Evolutionary conservation across 1,140 invertebrate species (phyloP).

Genomic region (Epicauta chinensis): DNA sequence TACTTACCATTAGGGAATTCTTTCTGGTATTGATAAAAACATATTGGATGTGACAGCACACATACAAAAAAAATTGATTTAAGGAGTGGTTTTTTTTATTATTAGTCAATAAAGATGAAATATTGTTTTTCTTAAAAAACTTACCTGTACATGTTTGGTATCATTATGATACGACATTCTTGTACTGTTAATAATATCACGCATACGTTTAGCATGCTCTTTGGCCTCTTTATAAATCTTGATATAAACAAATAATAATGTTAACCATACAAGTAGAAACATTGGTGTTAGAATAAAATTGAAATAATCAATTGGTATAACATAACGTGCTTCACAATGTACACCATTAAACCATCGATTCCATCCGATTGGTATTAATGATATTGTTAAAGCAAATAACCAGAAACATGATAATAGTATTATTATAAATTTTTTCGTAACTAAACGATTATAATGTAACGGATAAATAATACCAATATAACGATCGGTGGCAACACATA

Average conservation of each 20-base stretch:
- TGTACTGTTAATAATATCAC: conserved; percentile 37
- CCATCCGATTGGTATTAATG: conserved; percentile 62
- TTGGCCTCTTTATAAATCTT: conserved; percentile 64
- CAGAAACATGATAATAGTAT: conserved; percentile 55
- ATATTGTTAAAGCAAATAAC: conserved; percentile 52
- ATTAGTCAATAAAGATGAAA: no score
- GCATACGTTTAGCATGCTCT: conserved; percentile 55
- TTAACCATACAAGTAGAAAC: conserved; percentile 59
- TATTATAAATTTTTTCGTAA: conserved; percentile 54
- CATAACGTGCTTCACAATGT: conserved; percentile 20
- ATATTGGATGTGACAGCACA: no score
- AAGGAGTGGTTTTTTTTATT: no score
- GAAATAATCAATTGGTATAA: conserved; percentile 51
- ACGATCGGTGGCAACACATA: conserved; percentile 73
- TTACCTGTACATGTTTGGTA: conserved; percentile 60
- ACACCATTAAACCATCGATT: conserved; percentile 50
- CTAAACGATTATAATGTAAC: conserved; percentile 61
- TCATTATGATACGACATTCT: conserved; percentile 37
- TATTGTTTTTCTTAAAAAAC: no score
- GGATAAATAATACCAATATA: conserved; percentile 75
- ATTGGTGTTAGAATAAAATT: conserved; percentile 57
- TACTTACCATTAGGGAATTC: no score
- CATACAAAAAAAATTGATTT: no score
- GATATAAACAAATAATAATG: conserved; percentile 62
- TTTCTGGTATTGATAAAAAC: no score